These are phyloP conservation scores for Pomacea maculata DNA, from an alignment of 1,140 invertebrate genomes.

Conservation along the genomic window DNA sequence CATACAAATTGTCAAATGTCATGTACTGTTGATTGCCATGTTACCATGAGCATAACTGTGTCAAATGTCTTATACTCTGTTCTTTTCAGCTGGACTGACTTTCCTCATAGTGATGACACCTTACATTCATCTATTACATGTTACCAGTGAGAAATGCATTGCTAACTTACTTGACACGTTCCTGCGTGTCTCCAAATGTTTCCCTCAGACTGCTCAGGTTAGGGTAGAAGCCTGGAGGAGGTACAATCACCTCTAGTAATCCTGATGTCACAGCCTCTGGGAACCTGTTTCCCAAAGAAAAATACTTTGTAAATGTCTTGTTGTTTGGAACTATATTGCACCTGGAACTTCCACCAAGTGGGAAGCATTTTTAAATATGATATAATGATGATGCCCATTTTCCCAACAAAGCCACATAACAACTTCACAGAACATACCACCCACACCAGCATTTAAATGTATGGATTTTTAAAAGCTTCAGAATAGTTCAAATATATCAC, in stretches of 20 bases:
- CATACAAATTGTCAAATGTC: too few relatives aligned
- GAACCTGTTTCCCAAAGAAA: constrained; percentile 73
- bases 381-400: background rate
- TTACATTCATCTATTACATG: too few relatives aligned
- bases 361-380: background rate
- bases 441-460: too few relatives aligned
- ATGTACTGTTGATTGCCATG: too few relatives aligned
- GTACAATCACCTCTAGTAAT: constrained; percentile 88
- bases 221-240: constrained; percentile 87
- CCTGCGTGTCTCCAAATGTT: constrained; percentile 87
- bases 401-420: background rate
- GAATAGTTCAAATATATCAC: too few relatives aligned
- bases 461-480: too few relatives aligned
- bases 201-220: constrained; percentile 76
- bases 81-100: too few relatives aligned
- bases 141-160: too few relatives aligned
- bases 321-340: background rate
- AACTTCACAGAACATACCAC: too few relatives aligned
- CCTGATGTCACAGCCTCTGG: constrained; percentile 79
- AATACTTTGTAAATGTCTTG: background rate
- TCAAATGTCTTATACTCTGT: too few relatives aligned
- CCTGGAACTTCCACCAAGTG: background rate
- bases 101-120: too few relatives aligned
- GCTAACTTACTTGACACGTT: constrained; percentile 75
- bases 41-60: too few relatives aligned